Conservation (phyloP, 2,888 invertebrate species). For the Sphecodes monilicornis region DNA sequence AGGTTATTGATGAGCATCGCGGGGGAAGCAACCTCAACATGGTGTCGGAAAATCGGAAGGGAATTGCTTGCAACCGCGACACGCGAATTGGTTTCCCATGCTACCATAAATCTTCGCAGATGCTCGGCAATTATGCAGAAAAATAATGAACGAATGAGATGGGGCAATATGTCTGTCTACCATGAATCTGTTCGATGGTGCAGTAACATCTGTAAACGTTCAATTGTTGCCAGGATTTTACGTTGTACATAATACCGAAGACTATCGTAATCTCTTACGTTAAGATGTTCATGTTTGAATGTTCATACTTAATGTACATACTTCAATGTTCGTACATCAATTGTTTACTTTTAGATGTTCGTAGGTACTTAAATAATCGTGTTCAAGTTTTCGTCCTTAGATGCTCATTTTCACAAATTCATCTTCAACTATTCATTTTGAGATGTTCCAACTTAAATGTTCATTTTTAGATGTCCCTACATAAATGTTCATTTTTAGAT, state of each 20-base stretch:
- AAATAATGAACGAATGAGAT: not conserved
- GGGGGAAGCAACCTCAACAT: slow-evolving; percentile 3
- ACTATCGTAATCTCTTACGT: no score
- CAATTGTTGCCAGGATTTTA: not conserved
- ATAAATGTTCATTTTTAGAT: no score
- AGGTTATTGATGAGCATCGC: slow-evolving; percentile 5
- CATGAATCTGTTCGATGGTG: not conserved
- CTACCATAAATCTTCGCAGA: not conserved
- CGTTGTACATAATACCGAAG: not conserved
- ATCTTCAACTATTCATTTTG: no score
- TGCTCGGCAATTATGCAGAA: not conserved
- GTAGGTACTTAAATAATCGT: no score
- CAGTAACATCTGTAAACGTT: not conserved
- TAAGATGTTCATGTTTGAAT: not conserved
- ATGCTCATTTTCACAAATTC: no score
- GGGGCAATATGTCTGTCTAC: not conserved
- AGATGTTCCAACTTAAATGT: no score
- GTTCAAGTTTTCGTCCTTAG: no score
- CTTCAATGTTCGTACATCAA: no score
- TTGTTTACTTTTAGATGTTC: no score
- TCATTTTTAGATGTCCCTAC: no score
- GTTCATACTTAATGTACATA: not conserved
- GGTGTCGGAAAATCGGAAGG: slow-evolving; percentile 7
- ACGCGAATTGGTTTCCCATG: not conserved
- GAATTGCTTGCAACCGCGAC: slow-evolving; percentile 1